These are phyloP conservation scores for Cephus rjabovi DNA, from an alignment of 2,888 invertebrate genomes.

Conservation along the genomic window DNA sequence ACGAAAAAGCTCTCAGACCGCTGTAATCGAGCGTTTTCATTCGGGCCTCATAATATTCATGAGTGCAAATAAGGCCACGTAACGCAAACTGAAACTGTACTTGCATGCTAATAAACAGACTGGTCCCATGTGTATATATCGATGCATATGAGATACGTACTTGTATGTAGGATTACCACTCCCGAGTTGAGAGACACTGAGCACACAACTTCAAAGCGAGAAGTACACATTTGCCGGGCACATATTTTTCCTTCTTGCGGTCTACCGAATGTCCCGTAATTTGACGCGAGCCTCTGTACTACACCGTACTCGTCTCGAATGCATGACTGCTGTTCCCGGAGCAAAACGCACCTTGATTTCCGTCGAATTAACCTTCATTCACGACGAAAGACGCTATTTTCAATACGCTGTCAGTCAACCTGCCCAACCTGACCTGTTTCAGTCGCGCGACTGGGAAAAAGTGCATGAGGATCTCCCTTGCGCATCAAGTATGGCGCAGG, in stretches of 20 bases:
- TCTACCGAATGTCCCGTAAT: slow-evolving; percentile 16
- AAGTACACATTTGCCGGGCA: slow-evolving; percentile 52
- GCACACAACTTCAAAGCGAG: slow-evolving; percentile 35
- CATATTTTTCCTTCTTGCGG: slow-evolving; percentile 23
- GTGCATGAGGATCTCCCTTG: slow-evolving; percentile 5
- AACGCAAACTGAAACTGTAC: slow-evolving; percentile 41
- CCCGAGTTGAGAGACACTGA: slow-evolving; percentile 56
- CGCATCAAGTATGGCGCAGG: slow-evolving; percentile 30
- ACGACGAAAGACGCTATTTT: slow-evolving; percentile 35
- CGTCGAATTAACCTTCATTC: slow-evolving; percentile 46
- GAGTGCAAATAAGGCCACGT: slow-evolving; percentile 46
- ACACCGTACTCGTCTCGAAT: background rate
- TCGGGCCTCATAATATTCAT: slow-evolving; percentile 27
- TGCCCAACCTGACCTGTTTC: slow-evolving; percentile 56
- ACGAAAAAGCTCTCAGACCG: background rate
- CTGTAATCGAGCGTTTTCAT: slow-evolving; percentile 25
- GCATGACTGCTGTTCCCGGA: background rate
- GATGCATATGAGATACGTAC: slow-evolving; percentile 36
- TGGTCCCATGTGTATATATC: slow-evolving; percentile 22
- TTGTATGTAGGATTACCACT: slow-evolving; percentile 39
- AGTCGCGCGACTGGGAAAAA: slow-evolving; percentile 15
- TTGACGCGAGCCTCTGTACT: slow-evolving; percentile 1
- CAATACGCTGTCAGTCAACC: slow-evolving; percentile 44
- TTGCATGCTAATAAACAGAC: slow-evolving; percentile 41
- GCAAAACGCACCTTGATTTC: slow-evolving; percentile 21